phyloP scores from a whole-genome alignment of 2,113 vertebrate genomes.

The Sitta europaea region DNA sequence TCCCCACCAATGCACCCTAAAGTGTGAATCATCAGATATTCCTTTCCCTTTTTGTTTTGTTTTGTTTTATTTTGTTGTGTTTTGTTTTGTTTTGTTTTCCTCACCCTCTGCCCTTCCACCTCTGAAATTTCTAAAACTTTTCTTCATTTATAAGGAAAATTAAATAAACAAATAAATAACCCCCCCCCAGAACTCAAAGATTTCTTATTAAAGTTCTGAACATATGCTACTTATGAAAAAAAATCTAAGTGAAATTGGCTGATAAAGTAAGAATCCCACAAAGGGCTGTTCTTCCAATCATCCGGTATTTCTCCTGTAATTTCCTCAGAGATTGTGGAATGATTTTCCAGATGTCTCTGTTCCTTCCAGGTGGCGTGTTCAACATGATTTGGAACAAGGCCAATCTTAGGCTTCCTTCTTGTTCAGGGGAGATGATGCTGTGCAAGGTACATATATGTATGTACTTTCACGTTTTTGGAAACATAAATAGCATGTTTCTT shows the following conservation, averaged over 20 bases:
- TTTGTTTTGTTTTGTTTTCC: not conserved
- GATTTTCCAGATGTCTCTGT: constrained; percentile 71
- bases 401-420: constrained; percentile 34
- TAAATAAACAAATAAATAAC: constrained; percentile 65
- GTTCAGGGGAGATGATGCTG: not conserved
- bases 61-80: not conserved
- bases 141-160: not conserved
- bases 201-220: constrained; percentile 66
- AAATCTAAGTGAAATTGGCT: constrained; percentile 57
- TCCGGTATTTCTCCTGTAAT: constrained; percentile 65
- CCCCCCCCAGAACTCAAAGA: constrained; percentile 4
- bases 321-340: constrained; percentile 68
- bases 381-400: constrained; percentile 63
- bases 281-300: constrained; percentile 67
- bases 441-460: not conserved
- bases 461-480: not conserved
- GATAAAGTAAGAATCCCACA: constrained; percentile 63
- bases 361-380: constrained; percentile 67
- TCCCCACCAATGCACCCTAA: not conserved
- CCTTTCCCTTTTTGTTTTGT: not conserved
- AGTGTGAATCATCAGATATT: rapidly evolving
- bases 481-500: not conserved
- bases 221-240: constrained; percentile 63
- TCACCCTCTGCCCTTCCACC: not conserved
- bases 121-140: constrained; percentile 29